Base-by-base conservation (phyloP, 2,797 vertebrate genomes). In the Brachymystax lenok region DNA sequence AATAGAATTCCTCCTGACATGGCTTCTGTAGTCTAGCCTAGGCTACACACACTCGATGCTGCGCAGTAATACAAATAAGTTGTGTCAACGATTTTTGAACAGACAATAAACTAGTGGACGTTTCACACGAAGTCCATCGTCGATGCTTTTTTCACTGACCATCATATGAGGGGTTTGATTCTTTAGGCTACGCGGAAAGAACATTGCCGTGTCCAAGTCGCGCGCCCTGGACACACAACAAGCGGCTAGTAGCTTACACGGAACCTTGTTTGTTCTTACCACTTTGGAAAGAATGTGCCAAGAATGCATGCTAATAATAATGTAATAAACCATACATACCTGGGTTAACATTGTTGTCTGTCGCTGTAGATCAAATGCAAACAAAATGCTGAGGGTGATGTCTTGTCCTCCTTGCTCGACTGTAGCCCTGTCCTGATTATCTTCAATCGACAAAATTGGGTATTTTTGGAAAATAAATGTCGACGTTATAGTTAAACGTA, bases 1-100 rank as follows among this genome's bases (percentile, higher is more conserved):
- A 63, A 63, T 63, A 63, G 59, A 63, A 63, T 63, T 63, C 59
- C 59, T 63, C 21, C 21, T 63, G 59, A 63, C 59, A 63, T 63
- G n/a, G 59, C 59, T 24, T 63, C 59, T 63, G 59, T 61, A 24
- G n/a, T 10, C 24, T 63, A 63, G 59, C 59, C 59, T 24, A 46
- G 40, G 12, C 40, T 46, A 46, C 5, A 59, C 54, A 56, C 56
- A 59, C 54, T 59, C 56, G 56, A n/a, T 59, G 40, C n/a, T 59
- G 56, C 56, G 56, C 56, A 59, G 56, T n/a, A 21, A 12, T 12
- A 59, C n/a, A 59, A 63, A 63, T 27, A 63, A 63, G 59, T 63
- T 63, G 17, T 56, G 59, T 63, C 59, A 46, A 63, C 59, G 8
- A 27, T 10, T 10, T 24, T 3, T 63, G 59, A 21, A 24, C 21